phyloP scores from a whole-genome alignment of 2,113 vertebrate genomes.

The Strix uralensis region DNA sequence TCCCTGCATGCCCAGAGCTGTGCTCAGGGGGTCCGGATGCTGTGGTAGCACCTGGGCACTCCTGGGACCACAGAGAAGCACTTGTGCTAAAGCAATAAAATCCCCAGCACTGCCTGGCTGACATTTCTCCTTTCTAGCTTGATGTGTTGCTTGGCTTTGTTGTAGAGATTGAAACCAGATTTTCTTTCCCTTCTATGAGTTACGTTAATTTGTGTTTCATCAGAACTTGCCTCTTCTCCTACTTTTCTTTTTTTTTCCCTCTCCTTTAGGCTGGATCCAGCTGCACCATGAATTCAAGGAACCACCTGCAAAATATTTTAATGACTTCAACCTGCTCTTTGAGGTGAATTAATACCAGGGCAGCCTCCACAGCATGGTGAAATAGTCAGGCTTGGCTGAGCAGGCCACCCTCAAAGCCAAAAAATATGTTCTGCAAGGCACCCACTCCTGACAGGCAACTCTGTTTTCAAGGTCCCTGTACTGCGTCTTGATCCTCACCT shows the following conservation, averaged over 20 bases:
- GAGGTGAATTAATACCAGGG: slow-evolving; percentile 61
- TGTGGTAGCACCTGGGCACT: slow-evolving; percentile 2
- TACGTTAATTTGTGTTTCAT: slow-evolving; percentile 65
- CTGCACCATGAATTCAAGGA: slow-evolving; percentile 60
- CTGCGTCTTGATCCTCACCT: neutral
- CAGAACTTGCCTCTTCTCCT: slow-evolving; percentile 39
- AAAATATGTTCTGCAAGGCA: slow-evolving; percentile 1
- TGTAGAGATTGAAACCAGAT: slow-evolving; percentile 65
- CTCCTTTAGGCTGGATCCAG: slow-evolving; percentile 34
- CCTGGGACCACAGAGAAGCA: neutral
- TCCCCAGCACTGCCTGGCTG: neutral
- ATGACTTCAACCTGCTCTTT: slow-evolving; percentile 58
- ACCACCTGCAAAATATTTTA: slow-evolving; percentile 67
- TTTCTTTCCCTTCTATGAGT: slow-evolving; percentile 45
- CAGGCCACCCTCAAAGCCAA: slow-evolving; percentile 30
- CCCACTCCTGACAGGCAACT: neutral
- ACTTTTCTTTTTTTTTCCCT: neutral
- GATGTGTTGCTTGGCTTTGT: slow-evolving; percentile 61
- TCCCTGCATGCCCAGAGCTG: neutral
- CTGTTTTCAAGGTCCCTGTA: neutral
- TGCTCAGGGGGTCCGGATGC: neutral
- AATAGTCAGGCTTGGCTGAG: slow-evolving; percentile 15
- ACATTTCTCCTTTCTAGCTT: slow-evolving; percentile 53
- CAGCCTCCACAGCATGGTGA: neutral
- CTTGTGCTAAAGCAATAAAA: slow-evolving; percentile 59